These are phyloP conservation scores for Zeus faber DNA, from an alignment of 2,113 vertebrate species.

Conservation along the genomic window DNA sequence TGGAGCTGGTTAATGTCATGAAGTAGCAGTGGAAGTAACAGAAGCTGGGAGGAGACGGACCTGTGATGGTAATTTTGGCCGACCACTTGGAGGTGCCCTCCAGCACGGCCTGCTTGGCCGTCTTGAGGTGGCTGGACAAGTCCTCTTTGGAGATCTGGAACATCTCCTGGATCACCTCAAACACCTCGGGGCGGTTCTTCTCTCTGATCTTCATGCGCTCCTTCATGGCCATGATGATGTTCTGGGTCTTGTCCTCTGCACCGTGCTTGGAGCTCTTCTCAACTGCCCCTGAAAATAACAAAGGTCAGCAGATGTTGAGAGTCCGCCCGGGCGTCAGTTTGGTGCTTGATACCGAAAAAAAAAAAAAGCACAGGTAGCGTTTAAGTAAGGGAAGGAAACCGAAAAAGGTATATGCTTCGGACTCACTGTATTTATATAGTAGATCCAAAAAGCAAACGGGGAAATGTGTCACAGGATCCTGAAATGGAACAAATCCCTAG, in stretches of 20 bases:
- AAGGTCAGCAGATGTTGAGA: neutral
- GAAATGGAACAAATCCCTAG: constrained; percentile 4
- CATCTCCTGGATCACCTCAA: constrained; percentile 94
- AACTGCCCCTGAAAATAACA: constrained; percentile 85
- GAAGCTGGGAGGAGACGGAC: constrained; percentile 59
- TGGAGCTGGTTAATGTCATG: no score
- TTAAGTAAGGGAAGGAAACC: no score
- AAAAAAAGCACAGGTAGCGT: no score
- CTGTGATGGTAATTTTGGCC: constrained; percentile 95
- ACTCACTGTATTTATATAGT: no score
- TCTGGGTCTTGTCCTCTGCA: constrained; percentile 96
- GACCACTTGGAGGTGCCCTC: constrained; percentile 99
- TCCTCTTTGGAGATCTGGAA: constrained; percentile 92
- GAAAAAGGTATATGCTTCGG: no score
- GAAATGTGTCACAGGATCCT: neutral
- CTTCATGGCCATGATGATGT: constrained; percentile 97
- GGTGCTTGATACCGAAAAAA: no score
- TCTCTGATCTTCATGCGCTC: constrained; percentile 98
- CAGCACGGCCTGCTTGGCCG: constrained; percentile 92
- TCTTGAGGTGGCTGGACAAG: constrained; percentile 84
- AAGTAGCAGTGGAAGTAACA: no score
- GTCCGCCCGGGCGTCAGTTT: neutral
- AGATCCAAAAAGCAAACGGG: neutral
- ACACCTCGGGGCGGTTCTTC: constrained; percentile 93
- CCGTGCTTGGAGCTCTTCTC: constrained; percentile 99